phyloP scores from a whole-genome alignment of 2,888 invertebrate genomes.

The Anoncus sp. region DNA sequence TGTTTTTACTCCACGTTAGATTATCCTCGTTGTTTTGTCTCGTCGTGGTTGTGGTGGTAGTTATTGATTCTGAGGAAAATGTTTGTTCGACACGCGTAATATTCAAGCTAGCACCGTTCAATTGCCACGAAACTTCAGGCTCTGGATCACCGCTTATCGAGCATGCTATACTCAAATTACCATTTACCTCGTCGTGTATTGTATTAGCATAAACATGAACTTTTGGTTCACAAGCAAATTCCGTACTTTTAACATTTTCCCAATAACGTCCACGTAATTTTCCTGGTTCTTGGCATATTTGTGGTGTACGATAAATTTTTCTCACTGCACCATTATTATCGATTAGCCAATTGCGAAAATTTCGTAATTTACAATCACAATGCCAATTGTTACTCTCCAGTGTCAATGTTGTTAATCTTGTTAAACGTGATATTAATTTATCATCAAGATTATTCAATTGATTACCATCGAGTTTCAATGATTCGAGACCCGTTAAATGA shows the following conservation, averaged over 20 bases:
- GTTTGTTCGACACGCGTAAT: constrained; percentile 72
- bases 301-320: constrained; percentile 90
- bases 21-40: no score
- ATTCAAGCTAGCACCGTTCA: constrained; percentile 88
- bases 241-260: constrained; percentile 90
- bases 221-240: constrained; percentile 93
- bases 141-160: constrained; percentile 93
- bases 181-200: constrained; percentile 91
- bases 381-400: constrained; percentile 95
- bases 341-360: constrained; percentile 93
- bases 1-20: no score
- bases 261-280: constrained; percentile 89
- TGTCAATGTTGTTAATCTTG: constrained; percentile 91
- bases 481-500: constrained; percentile 89
- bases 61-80: constrained; percentile 61
- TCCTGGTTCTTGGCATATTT: constrained; percentile 90
- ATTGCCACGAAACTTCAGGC: constrained; percentile 92
- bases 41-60: no score
- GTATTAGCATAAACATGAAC: constrained; percentile 84
- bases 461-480: constrained; percentile 93
- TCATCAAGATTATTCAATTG: constrained; percentile 89
- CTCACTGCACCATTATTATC: constrained; percentile 83
- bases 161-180: constrained; percentile 93
- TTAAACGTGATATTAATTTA: constrained; percentile 88
- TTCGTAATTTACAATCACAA: constrained; percentile 94